Percentiles rank a stretch among this genome's conserved stretches.
These are phyloP conservation scores for Echinometra lucunter DNA, from an alignment of 53 echinoderm and acorn worm species.

Conservation along the genomic window DNA sequence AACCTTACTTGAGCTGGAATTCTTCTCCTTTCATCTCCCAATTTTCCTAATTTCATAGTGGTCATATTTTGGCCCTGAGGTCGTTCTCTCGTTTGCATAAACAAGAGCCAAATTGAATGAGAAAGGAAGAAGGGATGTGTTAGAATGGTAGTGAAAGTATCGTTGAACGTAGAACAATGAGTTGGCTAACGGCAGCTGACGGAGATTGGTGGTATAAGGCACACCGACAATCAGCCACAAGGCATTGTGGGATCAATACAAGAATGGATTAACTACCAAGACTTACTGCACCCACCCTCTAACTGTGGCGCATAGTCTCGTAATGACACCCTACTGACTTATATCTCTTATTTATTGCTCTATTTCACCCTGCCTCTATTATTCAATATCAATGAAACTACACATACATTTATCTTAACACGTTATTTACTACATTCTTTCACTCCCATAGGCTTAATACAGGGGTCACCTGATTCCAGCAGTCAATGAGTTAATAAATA, in stretches of 20 bases:
- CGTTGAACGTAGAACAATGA: constrained; percentile 51
- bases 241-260: constrained; percentile 64
- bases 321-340: background rate
- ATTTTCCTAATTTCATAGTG: constrained; percentile 14
- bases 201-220: constrained; percentile 48
- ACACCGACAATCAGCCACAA: constrained; percentile 57
- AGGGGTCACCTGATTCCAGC: too few relatives aligned
- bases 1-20: background rate
- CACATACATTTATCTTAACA: too few relatives aligned
- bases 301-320: constrained; percentile 33
- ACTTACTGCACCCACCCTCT: constrained; percentile 46
- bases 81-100: constrained; percentile 8
- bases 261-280: constrained; percentile 51
- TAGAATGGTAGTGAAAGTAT: constrained; percentile 36
- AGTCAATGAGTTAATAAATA: too few relatives aligned
- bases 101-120: constrained; percentile 33
- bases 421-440: too few relatives aligned
- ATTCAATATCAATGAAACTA: too few relatives aligned
- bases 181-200: constrained; percentile 57
- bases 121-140: background rate
- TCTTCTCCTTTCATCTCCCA: background rate
- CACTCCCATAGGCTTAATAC: too few relatives aligned
- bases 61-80: constrained; percentile 33
- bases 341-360: background rate
- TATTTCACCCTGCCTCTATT: too few relatives aligned